Evolutionary conservation across 2,113 vertebrate species (phyloP), one percentile per base, ranked within the genome.

Genomic region (Trachemys scripta): DNA sequence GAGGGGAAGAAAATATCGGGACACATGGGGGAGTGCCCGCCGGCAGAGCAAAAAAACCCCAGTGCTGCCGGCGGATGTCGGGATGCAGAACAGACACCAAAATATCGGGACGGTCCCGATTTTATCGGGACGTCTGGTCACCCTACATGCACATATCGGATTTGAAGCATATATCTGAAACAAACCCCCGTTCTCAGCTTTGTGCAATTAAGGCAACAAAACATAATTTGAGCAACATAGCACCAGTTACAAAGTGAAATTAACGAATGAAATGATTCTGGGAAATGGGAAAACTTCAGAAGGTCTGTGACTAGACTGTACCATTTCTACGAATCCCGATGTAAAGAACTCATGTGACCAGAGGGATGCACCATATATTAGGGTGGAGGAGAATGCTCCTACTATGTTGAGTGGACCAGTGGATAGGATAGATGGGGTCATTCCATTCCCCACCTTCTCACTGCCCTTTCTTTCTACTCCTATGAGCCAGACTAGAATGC

Each of bases 401-500:
- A 5, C 38, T 47, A 12, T 14, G 22, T 20, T 72, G 19, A 10
- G 17, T 72, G n/a, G 65, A 38, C n/a, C 19, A 3, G 19, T 72
- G n/a, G 8, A 72, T 22, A 72, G 22, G 12, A 24, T 14, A 6
- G 22, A 38, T 25, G 13, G 19, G 24, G 42, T 27, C 24, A 27
- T 14, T 47, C 24, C 75, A 47, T 76, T 76, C 42, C 11, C 42
- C 65, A 69, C 35, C 19, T 27, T 78, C 75, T 27, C 42, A 47
- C 25, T 78, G 42, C 22, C 75, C 75, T 27, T 45, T 76, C 42
- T 45, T 76, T 19, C 17, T 20, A 72, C 17, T 72, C 17, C n/a
- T 38, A 38, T 38, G 9, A 72, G n/a, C 19, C 17, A 38, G 10
- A 72, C n/a, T 0, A n/a, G 81, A 0, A 9, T 4, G 25, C 42